Conservation (phyloP, 2,797 vertebrate species). For the Chrysocyon brachyurus region DNA sequence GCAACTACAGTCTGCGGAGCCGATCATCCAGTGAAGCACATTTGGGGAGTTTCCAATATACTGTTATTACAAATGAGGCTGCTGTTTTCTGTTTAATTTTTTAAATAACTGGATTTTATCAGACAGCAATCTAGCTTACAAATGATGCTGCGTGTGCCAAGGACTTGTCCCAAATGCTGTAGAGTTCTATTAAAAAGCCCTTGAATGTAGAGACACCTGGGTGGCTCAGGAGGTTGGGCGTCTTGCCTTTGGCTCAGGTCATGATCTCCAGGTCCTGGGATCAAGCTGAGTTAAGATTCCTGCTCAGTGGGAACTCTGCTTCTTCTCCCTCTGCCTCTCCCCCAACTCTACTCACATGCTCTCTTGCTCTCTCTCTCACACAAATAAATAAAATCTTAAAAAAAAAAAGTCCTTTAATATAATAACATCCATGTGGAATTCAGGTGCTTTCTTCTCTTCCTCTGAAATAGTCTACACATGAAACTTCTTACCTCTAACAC, state of each 20-base stretch:
- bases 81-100: neutral
- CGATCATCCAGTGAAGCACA: too few relatives aligned
- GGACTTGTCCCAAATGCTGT: neutral
- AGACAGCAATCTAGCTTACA: neutral
- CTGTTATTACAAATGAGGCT: neutral
- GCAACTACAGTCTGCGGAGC: fast-evolving
- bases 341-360: too few relatives aligned
- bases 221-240: too few relatives aligned
- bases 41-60: neutral
- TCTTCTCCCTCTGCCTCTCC: too few relatives aligned
- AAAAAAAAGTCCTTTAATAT: neutral
- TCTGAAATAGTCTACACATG: neutral
- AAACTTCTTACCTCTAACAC: neutral
- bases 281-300: too few relatives aligned
- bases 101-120: neutral
- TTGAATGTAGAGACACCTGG: neutral
- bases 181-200: neutral
- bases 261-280: too few relatives aligned
- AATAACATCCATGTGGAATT: too few relatives aligned
- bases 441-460: neutral
- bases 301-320: too few relatives aligned
- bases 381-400: too few relatives aligned
- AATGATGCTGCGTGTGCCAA: neutral
- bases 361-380: too few relatives aligned
- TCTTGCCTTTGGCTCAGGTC: too few relatives aligned